These are phyloP conservation scores for Drosophila malerkotliana DNA, from an alignment of 1,140 invertebrate species.

Conservation along the genomic window DNA sequence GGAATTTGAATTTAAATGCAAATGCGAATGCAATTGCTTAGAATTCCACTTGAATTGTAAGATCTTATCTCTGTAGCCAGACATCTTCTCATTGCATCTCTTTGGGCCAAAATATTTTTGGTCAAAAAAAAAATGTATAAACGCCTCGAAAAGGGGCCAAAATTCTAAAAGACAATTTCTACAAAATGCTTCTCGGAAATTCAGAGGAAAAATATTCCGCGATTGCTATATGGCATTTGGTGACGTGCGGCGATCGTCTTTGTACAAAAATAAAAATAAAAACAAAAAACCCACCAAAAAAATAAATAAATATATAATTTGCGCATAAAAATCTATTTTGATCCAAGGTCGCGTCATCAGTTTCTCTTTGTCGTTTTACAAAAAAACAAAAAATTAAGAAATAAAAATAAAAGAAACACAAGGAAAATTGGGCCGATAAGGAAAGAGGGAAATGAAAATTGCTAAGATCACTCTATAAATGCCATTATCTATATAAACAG, in stretches of 20 bases:
- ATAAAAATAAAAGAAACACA: neutral
- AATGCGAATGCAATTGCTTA: neutral
- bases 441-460: conserved; percentile 1
- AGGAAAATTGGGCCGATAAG: neutral
- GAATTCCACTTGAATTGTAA: conserved; percentile 34
- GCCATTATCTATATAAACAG: neutral
- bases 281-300: conserved; percentile 19
- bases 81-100: neutral
- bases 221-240: conserved; percentile 27
- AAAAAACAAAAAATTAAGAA: conserved; percentile 3
- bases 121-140: neutral
- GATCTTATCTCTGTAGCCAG: conserved; percentile 39
- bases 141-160: neutral
- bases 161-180: no score
- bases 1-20: conserved; percentile 16
- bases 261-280: conserved; percentile 18
- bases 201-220: conserved; percentile 37
- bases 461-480: neutral
- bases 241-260: conserved; percentile 47
- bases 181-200: conserved; percentile 2
- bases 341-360: conserved; percentile 77
- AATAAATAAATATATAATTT: conserved; percentile 40
- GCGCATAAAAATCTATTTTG: conserved; percentile 74
- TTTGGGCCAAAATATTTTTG: conserved; percentile 2
- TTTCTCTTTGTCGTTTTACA: conserved; percentile 31